Conservation (phyloP, 2,113 vertebrate genomes). For the Hymenochirus boettgeri region DNA sequence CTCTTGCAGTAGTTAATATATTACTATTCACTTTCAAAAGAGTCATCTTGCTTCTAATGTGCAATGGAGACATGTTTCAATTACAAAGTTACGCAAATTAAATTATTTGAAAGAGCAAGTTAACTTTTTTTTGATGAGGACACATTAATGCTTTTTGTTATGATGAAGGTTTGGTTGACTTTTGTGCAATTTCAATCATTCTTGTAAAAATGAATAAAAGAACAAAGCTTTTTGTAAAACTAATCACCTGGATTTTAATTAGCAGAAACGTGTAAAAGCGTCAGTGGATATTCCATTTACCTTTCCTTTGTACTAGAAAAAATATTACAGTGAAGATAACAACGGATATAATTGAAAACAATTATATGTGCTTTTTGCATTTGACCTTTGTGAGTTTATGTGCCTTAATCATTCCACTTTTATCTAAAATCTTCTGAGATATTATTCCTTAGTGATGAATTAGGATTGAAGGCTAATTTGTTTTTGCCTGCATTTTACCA, state of each 20-base stretch:
- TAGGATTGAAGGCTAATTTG: too few relatives aligned
- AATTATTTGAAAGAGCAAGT: conserved; percentile 13
- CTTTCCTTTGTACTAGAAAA: conserved; percentile 52
- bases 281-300: conserved; percentile 60
- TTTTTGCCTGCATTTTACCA: too few relatives aligned
- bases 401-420: conserved; percentile 60
- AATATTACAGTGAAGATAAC: conserved; percentile 61
- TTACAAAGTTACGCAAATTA: conserved; percentile 36
- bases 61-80: conserved; percentile 28
- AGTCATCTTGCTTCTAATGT: conserved; percentile 20
- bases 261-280: conserved; percentile 39
- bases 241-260: conserved; percentile 52
- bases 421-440: conserved; percentile 51
- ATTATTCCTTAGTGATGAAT: too few relatives aligned
- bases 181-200: conserved; percentile 67
- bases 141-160: conserved; percentile 69
- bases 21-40: conserved; percentile 12
- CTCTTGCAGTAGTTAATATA: neutral
- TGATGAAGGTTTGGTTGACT: conserved; percentile 64
- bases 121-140: conserved; percentile 46
- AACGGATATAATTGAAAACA: conserved; percentile 67
- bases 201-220: conserved; percentile 62
- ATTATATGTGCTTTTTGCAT: conserved; percentile 65
- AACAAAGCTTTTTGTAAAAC: conserved; percentile 51
- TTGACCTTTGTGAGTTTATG: conserved; percentile 65